Conservation (phyloP, 2,113 vertebrate species). For the Hoplias malabaricus region DNA sequence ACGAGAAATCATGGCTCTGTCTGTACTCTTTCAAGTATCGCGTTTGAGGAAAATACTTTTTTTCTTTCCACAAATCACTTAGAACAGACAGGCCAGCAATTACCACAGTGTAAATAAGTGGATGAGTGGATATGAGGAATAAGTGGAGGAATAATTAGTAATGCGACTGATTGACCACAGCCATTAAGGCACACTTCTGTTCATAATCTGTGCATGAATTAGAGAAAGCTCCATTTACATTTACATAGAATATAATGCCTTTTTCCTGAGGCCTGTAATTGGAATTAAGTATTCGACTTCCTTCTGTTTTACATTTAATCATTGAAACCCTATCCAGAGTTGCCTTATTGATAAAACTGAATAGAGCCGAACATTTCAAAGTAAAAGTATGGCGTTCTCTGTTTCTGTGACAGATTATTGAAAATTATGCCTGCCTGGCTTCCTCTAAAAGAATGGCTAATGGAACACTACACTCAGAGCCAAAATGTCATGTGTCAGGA, state of each 20-base stretch:
- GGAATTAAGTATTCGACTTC: slow-evolving; percentile 12
- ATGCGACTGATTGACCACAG: slow-evolving; percentile 23
- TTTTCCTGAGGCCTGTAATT: slow-evolving; percentile 2
- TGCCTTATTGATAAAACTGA: slow-evolving; percentile 26
- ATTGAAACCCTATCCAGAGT: slow-evolving; percentile 10
- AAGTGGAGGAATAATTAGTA: slow-evolving; percentile 31
- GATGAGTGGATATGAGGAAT: slow-evolving; percentile 31
- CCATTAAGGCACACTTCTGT: slow-evolving; percentile 8
- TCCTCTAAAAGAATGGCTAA: slow-evolving; percentile 26
- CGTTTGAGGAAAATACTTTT: not conserved
- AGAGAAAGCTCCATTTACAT: slow-evolving; percentile 1
- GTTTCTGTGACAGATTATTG: slow-evolving; percentile 9
- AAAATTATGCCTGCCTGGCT: slow-evolving; percentile 22
- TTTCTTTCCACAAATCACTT: slow-evolving; percentile 12
- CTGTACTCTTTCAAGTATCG: not conserved
- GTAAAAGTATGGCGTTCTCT: not conserved
- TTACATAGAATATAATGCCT: not conserved
- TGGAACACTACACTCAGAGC: slow-evolving; percentile 11
- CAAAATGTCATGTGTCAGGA: slow-evolving; percentile 6
- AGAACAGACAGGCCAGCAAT: slow-evolving; percentile 8
- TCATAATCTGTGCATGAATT: slow-evolving; percentile 11
- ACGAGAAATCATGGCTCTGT: not conserved
- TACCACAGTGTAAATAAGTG: slow-evolving; percentile 11
- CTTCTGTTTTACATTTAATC: not conserved
- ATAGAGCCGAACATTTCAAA: slow-evolving; percentile 25